These are phyloP conservation scores for Channa striata DNA, from an alignment of 2,797 vertebrate genomes.

Conservation along the genomic window DNA sequence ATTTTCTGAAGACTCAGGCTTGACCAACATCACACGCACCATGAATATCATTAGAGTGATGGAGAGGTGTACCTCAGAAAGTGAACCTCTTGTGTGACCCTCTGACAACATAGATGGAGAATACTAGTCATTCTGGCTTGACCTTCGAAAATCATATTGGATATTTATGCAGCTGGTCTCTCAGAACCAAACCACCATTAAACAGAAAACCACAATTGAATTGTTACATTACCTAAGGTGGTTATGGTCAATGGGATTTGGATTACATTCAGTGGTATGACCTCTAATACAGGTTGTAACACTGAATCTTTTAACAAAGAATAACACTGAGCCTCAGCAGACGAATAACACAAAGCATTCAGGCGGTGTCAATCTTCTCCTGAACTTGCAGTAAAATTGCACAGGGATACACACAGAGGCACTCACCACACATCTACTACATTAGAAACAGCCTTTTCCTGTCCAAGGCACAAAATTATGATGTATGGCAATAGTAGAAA, in stretches of 20 bases:
- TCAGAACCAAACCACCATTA: slow-evolving; percentile 40
- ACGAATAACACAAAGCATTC: slow-evolving; percentile 2
- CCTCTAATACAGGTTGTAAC: slow-evolving; percentile 20
- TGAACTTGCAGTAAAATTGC: background rate
- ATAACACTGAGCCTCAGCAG: background rate
- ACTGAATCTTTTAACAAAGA: background rate
- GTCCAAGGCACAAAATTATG: background rate
- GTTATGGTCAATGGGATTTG: slow-evolving; percentile 45
- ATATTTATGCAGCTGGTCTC: slow-evolving; percentile 47
- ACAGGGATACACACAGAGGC: background rate
- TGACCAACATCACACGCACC: slow-evolving; percentile 22
- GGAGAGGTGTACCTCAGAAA: slow-evolving; percentile 54
- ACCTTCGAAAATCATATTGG: slow-evolving; percentile 60
- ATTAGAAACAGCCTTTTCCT: background rate
- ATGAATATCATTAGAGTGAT: slow-evolving; percentile 75
- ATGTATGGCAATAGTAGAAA: background rate
- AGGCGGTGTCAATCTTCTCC: background rate
- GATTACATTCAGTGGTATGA: slow-evolving; percentile 19
- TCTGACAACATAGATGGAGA: slow-evolving; percentile 43
- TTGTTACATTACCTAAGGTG: slow-evolving; percentile 42
- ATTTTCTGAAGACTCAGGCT: slow-evolving; percentile 53
- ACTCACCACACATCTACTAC: background rate
- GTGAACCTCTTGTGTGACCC: slow-evolving; percentile 57
- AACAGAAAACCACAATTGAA: slow-evolving; percentile 51
- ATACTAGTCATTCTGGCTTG: slow-evolving; percentile 49